These are phyloP conservation scores for Chrysochloris asiatica DNA, from an alignment of 2,113 vertebrate genomes.

Conservation along the genomic window DNA sequence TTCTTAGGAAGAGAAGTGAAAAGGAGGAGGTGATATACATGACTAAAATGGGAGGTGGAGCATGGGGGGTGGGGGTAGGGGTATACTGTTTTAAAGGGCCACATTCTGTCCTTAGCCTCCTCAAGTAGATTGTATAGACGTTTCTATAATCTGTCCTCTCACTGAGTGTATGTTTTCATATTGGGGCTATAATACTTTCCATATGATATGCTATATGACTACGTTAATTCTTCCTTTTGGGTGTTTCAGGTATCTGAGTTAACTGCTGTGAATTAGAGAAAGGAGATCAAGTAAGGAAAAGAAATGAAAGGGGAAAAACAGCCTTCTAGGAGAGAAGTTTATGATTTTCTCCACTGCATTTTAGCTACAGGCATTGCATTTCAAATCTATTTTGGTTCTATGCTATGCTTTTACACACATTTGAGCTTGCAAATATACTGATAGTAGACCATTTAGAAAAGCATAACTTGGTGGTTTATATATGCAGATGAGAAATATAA, in stretches of 20 bases:
- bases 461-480: neutral
- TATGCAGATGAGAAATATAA: neutral
- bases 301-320: neutral
- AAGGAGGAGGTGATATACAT: neutral
- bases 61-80: too few species aligned
- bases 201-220: neutral
- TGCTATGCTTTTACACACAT: neutral
- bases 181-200: neutral
- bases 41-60: neutral
- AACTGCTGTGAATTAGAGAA: neutral
- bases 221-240: neutral
- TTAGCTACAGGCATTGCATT: slow-evolving; percentile 22
- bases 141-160: neutral
- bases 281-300: neutral
- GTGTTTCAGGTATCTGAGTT: neutral
- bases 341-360: neutral
- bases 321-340: neutral
- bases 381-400: neutral
- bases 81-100: neutral
- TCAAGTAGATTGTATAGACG: neutral
- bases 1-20: neutral
- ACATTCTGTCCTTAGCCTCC: neutral
- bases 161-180: neutral
- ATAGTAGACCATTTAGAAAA: neutral
- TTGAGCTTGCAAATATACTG: slow-evolving; percentile 18